Evolutionary conservation across 2,113 vertebrate genomes (phyloP).

Genomic region (Orthonyx spaldingii): DNA sequence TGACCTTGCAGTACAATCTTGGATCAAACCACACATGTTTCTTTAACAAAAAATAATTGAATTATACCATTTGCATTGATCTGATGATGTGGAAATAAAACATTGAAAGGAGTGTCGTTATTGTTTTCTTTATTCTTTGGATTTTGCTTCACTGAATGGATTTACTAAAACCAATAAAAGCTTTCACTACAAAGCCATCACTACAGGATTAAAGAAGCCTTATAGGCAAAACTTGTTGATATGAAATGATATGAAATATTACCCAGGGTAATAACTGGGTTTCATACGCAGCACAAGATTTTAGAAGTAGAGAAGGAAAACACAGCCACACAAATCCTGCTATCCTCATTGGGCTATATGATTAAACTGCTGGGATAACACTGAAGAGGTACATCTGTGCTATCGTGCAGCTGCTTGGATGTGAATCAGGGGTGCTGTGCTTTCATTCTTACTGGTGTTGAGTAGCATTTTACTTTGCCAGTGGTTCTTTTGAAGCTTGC

Average conservation of each 20-base stretch:
- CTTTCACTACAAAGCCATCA: not conserved
- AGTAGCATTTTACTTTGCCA: not conserved
- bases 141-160: not conserved
- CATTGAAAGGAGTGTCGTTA: constrained; percentile 7
- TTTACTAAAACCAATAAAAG: not conserved
- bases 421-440: not conserved
- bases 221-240: not conserved
- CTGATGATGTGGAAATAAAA: constrained; percentile 55
- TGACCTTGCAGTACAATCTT: constrained; percentile 32
- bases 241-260: not conserved
- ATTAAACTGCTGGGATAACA: not conserved
- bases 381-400: not conserved
- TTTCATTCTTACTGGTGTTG: not conserved
- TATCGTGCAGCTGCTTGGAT: constrained; percentile 33
- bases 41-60: constrained; percentile 2
- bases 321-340: not conserved
- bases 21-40: constrained; percentile 14
- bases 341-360: not conserved
- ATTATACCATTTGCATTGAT: constrained; percentile 27
- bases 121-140: constrained; percentile 34
- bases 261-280: not conserved
- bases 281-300: not conserved
- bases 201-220: not conserved
- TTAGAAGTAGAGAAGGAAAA: not conserved
- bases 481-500: not conserved